Conservation (phyloP, 2,113 vertebrate genomes). For the Catagonus wagneri region DNA sequence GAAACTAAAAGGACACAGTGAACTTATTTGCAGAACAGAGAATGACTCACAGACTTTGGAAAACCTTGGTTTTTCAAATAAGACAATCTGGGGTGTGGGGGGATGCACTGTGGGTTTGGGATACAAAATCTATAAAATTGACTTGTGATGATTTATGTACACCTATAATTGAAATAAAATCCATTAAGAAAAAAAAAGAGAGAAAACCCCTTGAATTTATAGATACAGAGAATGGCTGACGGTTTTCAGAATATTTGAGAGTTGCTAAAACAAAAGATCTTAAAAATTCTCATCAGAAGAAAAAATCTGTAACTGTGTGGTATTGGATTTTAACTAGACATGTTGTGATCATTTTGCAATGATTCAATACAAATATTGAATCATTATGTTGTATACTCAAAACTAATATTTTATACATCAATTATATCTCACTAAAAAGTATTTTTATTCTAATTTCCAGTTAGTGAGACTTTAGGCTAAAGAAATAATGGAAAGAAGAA, state of each 20-base stretch:
- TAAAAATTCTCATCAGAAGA: background rate
- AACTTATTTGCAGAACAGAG: no score
- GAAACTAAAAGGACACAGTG: no score
- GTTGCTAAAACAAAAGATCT: background rate
- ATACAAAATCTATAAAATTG: no score
- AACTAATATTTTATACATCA: background rate
- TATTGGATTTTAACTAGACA: background rate
- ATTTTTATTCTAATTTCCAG: background rate
- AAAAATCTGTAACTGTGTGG: background rate
- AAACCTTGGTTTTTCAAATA: no score
- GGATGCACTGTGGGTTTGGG: no score
- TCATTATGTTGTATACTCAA: background rate
- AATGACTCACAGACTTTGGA: no score
- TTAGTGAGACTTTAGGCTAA: background rate
- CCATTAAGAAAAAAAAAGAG: no score
- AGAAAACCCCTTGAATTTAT: background rate
- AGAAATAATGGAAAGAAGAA: background rate
- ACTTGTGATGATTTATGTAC: no score
- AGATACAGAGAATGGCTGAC: background rate
- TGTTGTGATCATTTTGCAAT: background rate
- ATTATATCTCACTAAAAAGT: background rate
- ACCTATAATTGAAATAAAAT: no score
- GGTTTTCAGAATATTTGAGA: background rate
- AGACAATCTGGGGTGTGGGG: no score
- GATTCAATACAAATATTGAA: background rate